Base-by-base conservation (phyloP, 1,140 invertebrate species). In the Luehdorfia chinensis region DNA sequence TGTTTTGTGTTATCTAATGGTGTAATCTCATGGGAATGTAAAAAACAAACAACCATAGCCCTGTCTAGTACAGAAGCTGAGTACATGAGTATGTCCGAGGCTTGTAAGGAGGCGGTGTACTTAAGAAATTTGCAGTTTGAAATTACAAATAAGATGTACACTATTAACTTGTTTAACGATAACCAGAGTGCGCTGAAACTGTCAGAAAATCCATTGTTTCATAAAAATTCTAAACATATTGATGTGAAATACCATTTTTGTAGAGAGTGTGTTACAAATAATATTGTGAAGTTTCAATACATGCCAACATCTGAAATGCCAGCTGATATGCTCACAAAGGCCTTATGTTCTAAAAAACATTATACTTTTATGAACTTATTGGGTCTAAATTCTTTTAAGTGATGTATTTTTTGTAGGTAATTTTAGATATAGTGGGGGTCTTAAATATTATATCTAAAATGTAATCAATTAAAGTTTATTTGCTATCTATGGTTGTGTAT, bases 221-320 rank as follows among this genome's bases (percentile, higher is more conserved):
- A 27, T 57, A 55, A 31, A 72, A 71, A 54, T 14, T 11, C 50
- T 1, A 47, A 53, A 23, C 49, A 51, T 43, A 45, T 54, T 16
- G 51, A 54, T 37, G 15, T 54, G 0, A 19, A 25, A 3, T 34
- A 48, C 8, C 43, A 52, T 19, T 47, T 47, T 52, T 39, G 34
- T 18, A 23, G 50, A 14, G 50, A 52, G 7, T 31, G 23, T 15
- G 33, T 47, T 4, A 47, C 18, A 21, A 28, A 52, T 47, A 52
- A 47, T 4, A 16, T 52, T 41, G 44, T 52, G n/a, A 52, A 46
- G 8, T 0, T 47, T 9, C n/a, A 33, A n/a, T 52, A 52, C 30
- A 31, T 53, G 9, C 8, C 12, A 13, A 47, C 44, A 34, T 13
- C 50, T 33, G 19, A 41, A 9, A 53, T 53, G 44, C 50, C 44